Percentiles rank a stretch among this genome's conserved stretches.
Evolutionary conservation across 35 echinoderm and acorn worm genomes (phyloP).

Genomic region (Ophioderma brevispina): DNA sequence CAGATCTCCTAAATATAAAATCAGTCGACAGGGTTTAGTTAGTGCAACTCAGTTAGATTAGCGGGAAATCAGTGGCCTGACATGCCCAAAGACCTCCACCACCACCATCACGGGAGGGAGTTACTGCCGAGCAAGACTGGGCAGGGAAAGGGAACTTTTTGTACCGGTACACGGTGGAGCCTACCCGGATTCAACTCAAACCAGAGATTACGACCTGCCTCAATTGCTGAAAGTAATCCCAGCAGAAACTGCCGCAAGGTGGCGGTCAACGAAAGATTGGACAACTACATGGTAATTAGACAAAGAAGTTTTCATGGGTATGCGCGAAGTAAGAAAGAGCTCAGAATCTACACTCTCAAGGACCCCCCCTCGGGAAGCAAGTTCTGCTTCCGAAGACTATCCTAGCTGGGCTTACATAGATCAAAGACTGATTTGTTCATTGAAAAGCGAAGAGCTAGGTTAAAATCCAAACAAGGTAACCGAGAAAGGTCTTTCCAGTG

Average conservation of each 20-base stretch:
- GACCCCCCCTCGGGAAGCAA: constrained; percentile 73
- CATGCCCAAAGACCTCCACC: no score
- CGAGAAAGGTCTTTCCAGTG: background rate
- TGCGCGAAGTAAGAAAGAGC: constrained; percentile 35
- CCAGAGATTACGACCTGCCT: constrained; percentile 32
- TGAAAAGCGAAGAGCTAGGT: constrained; percentile 65
- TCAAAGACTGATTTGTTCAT: constrained; percentile 83
- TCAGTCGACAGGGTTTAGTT: no score
- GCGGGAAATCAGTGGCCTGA: no score
- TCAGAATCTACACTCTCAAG: constrained; percentile 54
- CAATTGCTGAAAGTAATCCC: background rate
- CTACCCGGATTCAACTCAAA: constrained; percentile 40
- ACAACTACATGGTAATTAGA: constrained; percentile 75
- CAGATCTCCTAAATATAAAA: no score
- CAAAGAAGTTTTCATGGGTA: constrained; percentile 79
- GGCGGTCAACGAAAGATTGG: constrained; percentile 64
- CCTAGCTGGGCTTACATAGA: constrained; percentile 61
- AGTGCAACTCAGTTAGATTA: no score
- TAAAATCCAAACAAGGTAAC: background rate
- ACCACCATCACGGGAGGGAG: no score
- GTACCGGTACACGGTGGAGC: background rate
- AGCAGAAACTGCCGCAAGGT: constrained; percentile 17
- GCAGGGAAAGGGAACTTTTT: no score
- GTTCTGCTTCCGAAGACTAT: background rate
- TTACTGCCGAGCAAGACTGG: no score